phyloP scores from a whole-genome alignment of 2,113 vertebrate genomes.

The Bothrops jararaca region DNA sequence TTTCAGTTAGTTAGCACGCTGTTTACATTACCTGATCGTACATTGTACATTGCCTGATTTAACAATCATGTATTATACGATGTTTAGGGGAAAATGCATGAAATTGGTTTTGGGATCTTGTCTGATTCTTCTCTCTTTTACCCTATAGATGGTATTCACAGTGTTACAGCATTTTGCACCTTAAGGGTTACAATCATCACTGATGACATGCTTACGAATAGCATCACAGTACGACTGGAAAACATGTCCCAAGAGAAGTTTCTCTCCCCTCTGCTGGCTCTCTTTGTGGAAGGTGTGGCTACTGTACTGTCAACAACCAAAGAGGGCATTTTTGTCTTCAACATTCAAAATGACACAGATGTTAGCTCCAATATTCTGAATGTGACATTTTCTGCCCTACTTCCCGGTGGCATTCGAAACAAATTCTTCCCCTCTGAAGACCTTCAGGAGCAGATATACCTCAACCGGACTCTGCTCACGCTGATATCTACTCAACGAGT shows the following conservation, averaged over 20 bases:
- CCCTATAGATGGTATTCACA: constrained; percentile 83
- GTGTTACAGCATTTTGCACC: constrained; percentile 79
- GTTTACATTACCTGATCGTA: background rate
- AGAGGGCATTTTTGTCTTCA: constrained; percentile 90
- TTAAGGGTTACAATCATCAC: constrained; percentile 95
- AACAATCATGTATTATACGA: background rate
- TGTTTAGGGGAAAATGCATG: fast-evolving
- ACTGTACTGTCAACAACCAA: constrained; percentile 86
- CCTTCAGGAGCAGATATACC: constrained; percentile 95
- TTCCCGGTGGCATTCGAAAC: constrained; percentile 78
- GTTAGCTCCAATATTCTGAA: constrained; percentile 90
- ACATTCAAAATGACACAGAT: constrained; percentile 93
- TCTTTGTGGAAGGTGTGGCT: constrained; percentile 91
- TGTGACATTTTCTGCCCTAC: constrained; percentile 90
- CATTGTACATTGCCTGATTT: background rate
- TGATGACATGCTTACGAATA: constrained; percentile 96
- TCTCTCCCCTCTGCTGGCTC: constrained; percentile 87
- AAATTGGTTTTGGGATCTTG: background rate
- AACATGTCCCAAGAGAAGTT: constrained; percentile 98
- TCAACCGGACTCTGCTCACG: constrained; percentile 89
- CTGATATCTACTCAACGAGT: constrained; percentile 88
- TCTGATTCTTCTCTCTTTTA: constrained; percentile 18
- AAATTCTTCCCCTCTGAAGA: constrained; percentile 91
- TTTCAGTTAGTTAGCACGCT: background rate
- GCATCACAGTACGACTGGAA: constrained; percentile 95